Evolutionary conservation across 2,888 invertebrate species (phyloP), one percentile per base, ranked within the genome.

Genomic region (Nasonia oneida): DNA sequence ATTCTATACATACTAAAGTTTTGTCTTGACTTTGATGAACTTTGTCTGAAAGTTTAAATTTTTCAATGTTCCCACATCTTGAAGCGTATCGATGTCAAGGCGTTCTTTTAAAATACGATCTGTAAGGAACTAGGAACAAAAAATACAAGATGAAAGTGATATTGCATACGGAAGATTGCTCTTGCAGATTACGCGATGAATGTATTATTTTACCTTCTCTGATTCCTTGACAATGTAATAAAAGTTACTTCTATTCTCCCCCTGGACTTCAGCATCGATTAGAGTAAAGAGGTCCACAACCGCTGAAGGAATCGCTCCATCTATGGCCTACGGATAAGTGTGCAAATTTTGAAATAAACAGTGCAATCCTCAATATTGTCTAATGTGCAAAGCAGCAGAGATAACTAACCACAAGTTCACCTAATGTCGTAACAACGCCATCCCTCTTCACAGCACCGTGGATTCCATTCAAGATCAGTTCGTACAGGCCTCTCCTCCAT

Each of bases 21-120:
- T 98, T 77, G 99, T 99, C 95, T 99, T 99, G 86, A 98, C 97
- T 95, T 98, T 98, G 90, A 99, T 99, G 94, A 98, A 99, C 93
- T 98, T 98, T 74, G 98, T 97, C 93, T 97, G 97, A 94, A 98
- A 98, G 89, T 96, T 97, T 92, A 97, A 97, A 92, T 98, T 98
- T 91, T 97, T 97, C 78, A 99, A 95, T 88, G 98, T 97, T 39
- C 98, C 98, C 87, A 97, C 97, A 95, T 98, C 98, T 93, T 98
- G 98, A 57, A 99, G 94, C 0, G 98, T 98, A 90, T 99, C 99
- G 91, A 98, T 97, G 94, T 99, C 99, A 89, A 99, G 93, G 87
- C 99, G 95, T 93, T 99, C 99, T 91, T 98, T 98, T 71, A 99
- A 94, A 90, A 99, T 94, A 92, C 97, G 96, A 90, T 98, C 98